Evolutionary conservation across 2,797 vertebrate genomes (phyloP).

Genomic region (Anabacerthia variegaticeps): DNA sequence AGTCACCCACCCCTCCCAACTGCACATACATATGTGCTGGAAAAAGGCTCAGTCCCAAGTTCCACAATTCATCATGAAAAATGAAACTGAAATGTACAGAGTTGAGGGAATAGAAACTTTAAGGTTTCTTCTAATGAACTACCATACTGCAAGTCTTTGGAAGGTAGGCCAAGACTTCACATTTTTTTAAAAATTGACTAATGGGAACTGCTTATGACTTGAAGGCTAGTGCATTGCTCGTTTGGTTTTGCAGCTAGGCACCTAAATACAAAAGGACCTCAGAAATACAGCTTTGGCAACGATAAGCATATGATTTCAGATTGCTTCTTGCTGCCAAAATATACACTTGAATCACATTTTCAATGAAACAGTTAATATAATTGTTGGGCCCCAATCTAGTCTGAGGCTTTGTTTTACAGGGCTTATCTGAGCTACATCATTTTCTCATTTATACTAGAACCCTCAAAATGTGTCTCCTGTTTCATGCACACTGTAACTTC

Average conservation of each 20-base stretch:
- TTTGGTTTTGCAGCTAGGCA: background rate
- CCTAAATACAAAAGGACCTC: background rate
- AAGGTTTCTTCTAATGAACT: background rate
- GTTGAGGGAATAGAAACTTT: background rate
- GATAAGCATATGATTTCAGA: background rate
- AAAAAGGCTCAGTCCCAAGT: background rate
- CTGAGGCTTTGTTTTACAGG: background rate
- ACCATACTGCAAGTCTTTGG: background rate
- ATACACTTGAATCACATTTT: background rate
- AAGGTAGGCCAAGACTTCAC: background rate
- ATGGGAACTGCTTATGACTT: background rate
- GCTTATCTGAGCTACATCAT: background rate
- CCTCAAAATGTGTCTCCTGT: background rate
- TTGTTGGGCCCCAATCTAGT: background rate
- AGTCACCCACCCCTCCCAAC: background rate
- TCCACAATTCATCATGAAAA: background rate
- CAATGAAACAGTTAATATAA: background rate
- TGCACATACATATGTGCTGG: accelerated
- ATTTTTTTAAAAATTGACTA: background rate
- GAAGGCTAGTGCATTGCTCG: background rate
- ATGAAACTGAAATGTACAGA: background rate
- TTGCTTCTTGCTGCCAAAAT: background rate
- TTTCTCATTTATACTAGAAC: background rate
- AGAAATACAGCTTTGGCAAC: background rate
- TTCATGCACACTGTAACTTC: background rate